Evolutionary conservation across 2,888 invertebrate genomes (phyloP), one percentile per base, ranked within the genome.

Genomic region (Chymomyza fuscimana): DNA sequence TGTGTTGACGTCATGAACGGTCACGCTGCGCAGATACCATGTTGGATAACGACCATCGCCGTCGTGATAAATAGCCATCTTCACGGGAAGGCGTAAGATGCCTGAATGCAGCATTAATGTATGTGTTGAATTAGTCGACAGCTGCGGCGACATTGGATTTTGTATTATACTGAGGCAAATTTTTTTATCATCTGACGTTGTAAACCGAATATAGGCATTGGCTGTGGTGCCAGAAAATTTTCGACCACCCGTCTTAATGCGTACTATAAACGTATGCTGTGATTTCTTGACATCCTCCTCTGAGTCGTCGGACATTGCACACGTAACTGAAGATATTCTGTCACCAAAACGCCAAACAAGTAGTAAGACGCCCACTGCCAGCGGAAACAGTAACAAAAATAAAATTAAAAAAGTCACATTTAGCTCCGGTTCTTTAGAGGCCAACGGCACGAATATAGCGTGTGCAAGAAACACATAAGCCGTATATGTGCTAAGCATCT

Each of bases 21-120:
- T 73, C 32, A 84, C 64, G 16, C 64, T n/a, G 0, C 65, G 52
- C 40, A 88, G 5, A 25, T 15, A 84, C 83, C 83, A 84, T 7
- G 65, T 73, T 5, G 83, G 89, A 70, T 76, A 87, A 0, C 89
- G 68, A 9, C 83, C 83, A 0, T 19, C 65, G n/a, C 73, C 82
- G 46, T 87, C 66, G 52, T 88, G 83, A 5, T 70, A 50, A 5
- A 84, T 46, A 0, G 74, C 67, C 0, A 84, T 19, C 0, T 68
- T 69, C 0, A 80, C 85, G 2, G 83, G 83, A 10, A 84, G 54
- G 1, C 87, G 80, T 12, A 84, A 82, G 6, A 82, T 73, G 0
- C 86, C 73, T 0, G 82, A 71, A 0, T 76, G 72, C 25, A 84
- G 46, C 73, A 72, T 70, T 5, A 84, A n/a, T 1, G 72, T 62